Percentiles rank a stretch among this genome's conserved stretches.
These are phyloP conservation scores for Acrocephalus kingi DNA, from an alignment of 2,113 vertebrate genomes.

Conservation along the genomic window DNA sequence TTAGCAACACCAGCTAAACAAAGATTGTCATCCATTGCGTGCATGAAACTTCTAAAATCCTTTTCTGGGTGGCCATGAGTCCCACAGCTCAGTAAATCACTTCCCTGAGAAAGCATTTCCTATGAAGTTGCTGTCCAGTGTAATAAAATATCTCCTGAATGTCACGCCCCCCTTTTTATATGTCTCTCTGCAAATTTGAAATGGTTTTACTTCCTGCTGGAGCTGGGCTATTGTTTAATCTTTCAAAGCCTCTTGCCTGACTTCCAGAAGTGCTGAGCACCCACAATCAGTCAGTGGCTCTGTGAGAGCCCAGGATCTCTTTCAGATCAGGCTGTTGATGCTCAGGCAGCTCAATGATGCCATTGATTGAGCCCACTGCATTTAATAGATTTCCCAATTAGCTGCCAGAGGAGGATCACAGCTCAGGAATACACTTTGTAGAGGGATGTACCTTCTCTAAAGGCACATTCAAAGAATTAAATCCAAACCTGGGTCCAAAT, in stretches of 20 bases:
- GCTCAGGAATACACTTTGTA: not conserved
- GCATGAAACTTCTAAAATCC: not conserved
- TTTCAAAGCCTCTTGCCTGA: conserved; percentile 21
- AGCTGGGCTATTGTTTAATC: not conserved
- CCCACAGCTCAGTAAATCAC: conserved; percentile 14
- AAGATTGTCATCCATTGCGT: not conserved
- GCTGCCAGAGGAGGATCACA: not conserved
- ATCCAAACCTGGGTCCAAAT: not conserved
- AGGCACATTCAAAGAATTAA: not conserved
- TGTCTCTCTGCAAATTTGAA: not conserved
- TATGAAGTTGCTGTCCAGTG: conserved; percentile 31
- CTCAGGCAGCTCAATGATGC: not conserved
- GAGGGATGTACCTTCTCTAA: not conserved
- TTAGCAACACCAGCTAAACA: not conserved
- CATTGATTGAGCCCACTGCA: not conserved
- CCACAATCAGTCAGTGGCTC: not conserved
- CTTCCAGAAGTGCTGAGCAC: conserved; percentile 34
- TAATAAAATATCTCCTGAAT: conserved; percentile 43
- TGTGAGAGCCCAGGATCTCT: not conserved
- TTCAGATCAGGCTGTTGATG: not conserved
- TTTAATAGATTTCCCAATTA: not conserved
- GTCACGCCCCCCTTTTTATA: conserved; percentile 51
- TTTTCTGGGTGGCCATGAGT: not conserved
- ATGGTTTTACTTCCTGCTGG: conserved; percentile 28
- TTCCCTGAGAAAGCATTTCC: conserved; percentile 28